Evolutionary conservation across 2,797 vertebrate species (phyloP).

Genomic region (Petrocephalus schoutedeni): DNA sequence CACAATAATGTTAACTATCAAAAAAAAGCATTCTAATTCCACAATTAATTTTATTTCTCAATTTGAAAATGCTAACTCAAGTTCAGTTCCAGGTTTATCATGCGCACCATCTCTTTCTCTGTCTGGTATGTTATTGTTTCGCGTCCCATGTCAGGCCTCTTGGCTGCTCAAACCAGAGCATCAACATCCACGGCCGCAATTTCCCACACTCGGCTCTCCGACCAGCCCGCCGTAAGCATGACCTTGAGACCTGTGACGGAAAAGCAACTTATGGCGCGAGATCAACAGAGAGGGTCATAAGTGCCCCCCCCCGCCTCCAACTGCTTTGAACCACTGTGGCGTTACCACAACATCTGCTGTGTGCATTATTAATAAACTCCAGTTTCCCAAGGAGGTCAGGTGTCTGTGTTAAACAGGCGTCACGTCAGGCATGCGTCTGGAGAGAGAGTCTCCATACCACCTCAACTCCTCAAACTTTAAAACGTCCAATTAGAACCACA

Average conservation of each 20-base stretch:
- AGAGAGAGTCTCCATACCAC: background rate
- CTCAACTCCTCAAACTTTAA: background rate
- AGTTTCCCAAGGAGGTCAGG: conserved; percentile 15
- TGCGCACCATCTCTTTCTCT: background rate
- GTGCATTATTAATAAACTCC: conserved; percentile 21
- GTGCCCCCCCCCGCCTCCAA: background rate
- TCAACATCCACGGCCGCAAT: background rate
- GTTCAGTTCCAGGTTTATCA: background rate
- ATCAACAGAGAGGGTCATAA: background rate
- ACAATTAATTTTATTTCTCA: background rate
- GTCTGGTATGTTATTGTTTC: background rate
- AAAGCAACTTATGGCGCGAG: conserved; percentile 10
- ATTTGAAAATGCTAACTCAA: background rate
- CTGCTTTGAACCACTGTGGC: conserved; percentile 15
- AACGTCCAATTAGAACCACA: background rate
- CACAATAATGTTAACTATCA: background rate
- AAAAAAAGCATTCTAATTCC: background rate
- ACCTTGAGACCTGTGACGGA: background rate
- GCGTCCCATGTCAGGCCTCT: background rate
- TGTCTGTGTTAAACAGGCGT: background rate
- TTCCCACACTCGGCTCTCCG: background rate
- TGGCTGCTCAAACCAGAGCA: background rate
- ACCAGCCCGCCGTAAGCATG: background rate
- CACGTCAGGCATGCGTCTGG: background rate
- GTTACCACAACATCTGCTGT: conserved; percentile 20